These are phyloP conservation scores for Nasonia oneida DNA, from an alignment of 2,888 invertebrate genomes.

Conservation along the genomic window DNA sequence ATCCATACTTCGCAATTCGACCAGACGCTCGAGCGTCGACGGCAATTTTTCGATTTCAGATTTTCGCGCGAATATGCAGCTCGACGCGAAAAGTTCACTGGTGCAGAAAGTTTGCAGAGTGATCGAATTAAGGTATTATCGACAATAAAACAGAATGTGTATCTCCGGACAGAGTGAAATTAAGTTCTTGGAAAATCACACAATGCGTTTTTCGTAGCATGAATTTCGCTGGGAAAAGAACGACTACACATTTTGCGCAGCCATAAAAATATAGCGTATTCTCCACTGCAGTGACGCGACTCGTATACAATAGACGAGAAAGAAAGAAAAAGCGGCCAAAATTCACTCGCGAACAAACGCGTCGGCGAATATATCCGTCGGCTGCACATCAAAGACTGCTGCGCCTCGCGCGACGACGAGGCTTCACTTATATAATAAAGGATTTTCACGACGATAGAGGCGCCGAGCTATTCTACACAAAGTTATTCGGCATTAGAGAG, in stretches of 20 bases:
- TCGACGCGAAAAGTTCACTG: no score
- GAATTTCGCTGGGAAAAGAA: neutral
- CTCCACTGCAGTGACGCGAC: neutral
- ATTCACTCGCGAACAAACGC: neutral
- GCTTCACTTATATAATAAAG: neutral
- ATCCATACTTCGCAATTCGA: no score
- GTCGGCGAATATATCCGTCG: neutral
- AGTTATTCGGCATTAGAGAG: slow-evolving; percentile 11
- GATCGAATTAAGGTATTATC: neutral
- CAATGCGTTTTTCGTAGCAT: neutral
- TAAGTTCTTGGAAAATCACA: neutral
- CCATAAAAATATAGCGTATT: neutral
- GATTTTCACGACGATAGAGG: neutral
- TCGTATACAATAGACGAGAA: neutral
- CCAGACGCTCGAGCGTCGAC: no score
- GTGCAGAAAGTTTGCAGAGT: no score
- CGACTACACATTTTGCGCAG: neutral
- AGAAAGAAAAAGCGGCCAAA: neutral
- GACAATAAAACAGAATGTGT: neutral
- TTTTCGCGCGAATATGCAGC: no score
- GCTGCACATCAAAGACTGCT: neutral
- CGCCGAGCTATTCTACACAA: neutral
- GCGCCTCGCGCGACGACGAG: neutral
- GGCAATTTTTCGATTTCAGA: no score
- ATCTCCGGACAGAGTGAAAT: neutral